Conservation (phyloP, 1,140 invertebrate species). For the Littorina saxatilis region DNA sequence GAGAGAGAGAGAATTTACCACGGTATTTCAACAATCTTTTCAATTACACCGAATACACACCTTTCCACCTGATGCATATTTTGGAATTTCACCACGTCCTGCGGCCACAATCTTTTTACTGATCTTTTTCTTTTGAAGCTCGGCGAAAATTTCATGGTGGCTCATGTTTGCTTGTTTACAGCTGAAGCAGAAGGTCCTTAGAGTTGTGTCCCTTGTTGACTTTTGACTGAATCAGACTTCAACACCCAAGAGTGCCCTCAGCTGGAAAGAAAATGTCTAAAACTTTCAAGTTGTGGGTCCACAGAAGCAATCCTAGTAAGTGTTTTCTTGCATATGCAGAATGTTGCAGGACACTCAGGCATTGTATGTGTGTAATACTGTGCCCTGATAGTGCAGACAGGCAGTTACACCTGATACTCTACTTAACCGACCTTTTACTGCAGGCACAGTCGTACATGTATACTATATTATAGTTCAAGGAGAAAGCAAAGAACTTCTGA, state of each 20-base stretch:
- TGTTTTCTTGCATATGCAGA: neutral
- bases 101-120: conserved; percentile 22
- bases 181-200: neutral
- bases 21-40: too few relatives aligned
- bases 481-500: too few relatives aligned
- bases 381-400: too few relatives aligned
- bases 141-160: conserved; percentile 72
- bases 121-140: conserved; percentile 73
- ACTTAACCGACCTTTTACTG: too few relatives aligned
- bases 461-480: too few relatives aligned
- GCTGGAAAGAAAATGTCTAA: conserved; percentile 69
- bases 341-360: too few relatives aligned
- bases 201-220: conserved; percentile 11
- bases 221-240: conserved; percentile 38
- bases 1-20: too few relatives aligned
- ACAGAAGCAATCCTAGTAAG: conserved; percentile 37
- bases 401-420: too few relatives aligned
- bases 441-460: too few relatives aligned
- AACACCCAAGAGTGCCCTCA: conserved; percentile 40
- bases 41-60: too few relatives aligned
- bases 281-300: conserved; percentile 52
- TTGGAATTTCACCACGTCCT: conserved; percentile 24
- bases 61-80: conserved; percentile 26
- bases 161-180: conserved; percentile 19
- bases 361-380: too few relatives aligned